phyloP scores from a whole-genome alignment of 2,797 vertebrate genomes.

The Glossophaga mutica region DNA sequence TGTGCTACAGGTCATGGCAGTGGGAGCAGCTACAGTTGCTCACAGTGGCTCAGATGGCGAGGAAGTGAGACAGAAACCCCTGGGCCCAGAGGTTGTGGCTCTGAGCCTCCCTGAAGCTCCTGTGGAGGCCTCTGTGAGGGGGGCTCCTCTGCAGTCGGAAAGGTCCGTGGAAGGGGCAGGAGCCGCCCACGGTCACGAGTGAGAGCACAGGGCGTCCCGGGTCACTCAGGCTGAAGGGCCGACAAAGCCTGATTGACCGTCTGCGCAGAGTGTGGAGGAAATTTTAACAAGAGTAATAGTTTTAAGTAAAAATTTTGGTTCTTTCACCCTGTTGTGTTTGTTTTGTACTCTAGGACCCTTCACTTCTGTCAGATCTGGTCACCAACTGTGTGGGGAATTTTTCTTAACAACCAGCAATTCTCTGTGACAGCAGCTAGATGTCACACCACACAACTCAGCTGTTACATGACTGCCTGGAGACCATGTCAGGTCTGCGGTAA shows the following conservation, averaged over 20 bases:
- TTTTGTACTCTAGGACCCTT: neutral
- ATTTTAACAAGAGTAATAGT: neutral
- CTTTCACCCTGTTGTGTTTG: neutral
- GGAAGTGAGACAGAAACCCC: neutral
- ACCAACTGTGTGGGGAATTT: neutral
- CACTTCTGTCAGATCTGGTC: neutral
- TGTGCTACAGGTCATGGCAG: rapidly evolving
- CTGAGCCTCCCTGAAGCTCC: no score
- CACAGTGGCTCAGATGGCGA: neutral
- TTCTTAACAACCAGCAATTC: neutral
- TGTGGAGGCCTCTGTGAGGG: no score
- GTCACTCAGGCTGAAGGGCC: neutral
- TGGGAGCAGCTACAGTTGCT: neutral
- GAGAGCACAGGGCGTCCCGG: neutral
- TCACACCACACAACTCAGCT: no score
- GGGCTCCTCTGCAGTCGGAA: no score
- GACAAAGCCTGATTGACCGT: neutral
- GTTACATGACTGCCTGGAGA: no score
- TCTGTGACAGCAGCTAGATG: no score
- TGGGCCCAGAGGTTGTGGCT: no score
- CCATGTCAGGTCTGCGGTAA: no score
- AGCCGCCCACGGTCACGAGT: no score
- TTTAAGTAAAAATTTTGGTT: neutral
- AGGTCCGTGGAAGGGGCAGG: no score
- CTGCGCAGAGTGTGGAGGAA: neutral